phyloP scores from a whole-genome alignment of 2,888 invertebrate species.

The Cephus spinipes region DNA sequence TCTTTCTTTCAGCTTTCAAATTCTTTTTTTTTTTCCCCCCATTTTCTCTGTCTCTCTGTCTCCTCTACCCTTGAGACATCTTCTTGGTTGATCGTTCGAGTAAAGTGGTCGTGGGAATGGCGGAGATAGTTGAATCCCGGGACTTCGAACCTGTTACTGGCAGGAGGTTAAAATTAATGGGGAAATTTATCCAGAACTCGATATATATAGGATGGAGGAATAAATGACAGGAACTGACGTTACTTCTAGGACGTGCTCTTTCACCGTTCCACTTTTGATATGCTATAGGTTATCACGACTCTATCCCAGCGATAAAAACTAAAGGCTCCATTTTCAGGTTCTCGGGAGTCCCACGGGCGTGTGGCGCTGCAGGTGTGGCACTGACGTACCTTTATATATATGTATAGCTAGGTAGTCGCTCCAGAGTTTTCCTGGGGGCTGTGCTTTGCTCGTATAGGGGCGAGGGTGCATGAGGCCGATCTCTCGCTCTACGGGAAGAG shows the following conservation, averaged over 20 bases:
- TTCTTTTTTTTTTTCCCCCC: neutral
- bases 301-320: constrained; percentile 63
- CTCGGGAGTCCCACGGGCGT: constrained; percentile 46
- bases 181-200: neutral
- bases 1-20: neutral
- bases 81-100: constrained; percentile 8
- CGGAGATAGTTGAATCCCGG: neutral
- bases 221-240: neutral
- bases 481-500: constrained; percentile 28
- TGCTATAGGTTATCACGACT: constrained; percentile 63
- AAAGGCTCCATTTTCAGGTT: constrained; percentile 62
- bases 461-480: neutral
- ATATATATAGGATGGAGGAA: neutral
- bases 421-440: neutral
- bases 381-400: neutral
- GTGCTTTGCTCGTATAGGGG: neutral
- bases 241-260: constrained; percentile 34
- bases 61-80: neutral
- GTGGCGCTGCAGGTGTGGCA: constrained; percentile 14
- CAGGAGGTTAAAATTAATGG: neutral
- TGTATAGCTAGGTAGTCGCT: neutral
- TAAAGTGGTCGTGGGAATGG: neutral
- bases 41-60: neutral
- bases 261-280: constrained; percentile 39
- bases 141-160: neutral